phyloP scores from a whole-genome alignment of 1,140 invertebrate species.

The Hermatobates lingyangjiaoensis region DNA sequence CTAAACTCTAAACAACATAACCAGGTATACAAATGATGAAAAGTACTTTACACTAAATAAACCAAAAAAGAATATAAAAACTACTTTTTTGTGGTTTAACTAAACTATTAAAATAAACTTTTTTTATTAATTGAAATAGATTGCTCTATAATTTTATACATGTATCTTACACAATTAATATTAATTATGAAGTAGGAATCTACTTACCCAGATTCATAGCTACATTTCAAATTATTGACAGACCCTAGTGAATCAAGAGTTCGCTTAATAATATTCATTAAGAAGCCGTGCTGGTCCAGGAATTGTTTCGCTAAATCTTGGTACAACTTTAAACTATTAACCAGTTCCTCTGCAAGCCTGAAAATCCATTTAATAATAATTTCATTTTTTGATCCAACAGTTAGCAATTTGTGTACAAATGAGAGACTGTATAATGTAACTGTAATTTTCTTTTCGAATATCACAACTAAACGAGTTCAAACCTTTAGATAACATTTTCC shows the following conservation, averaged over 20 bases:
- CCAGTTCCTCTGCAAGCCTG: constrained; percentile 30
- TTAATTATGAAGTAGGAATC: not conserved
- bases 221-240: constrained; percentile 12
- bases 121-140: not conserved
- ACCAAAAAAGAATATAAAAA: too few relatives aligned
- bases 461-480: not conserved
- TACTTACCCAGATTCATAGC: not conserved
- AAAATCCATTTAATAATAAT: constrained; percentile 3
- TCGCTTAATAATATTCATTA: constrained; percentile 15
- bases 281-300: constrained; percentile 46
- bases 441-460: not conserved
- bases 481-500: not conserved
- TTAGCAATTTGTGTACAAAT: not conserved
- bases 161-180: not conserved
- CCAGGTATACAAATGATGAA: too few relatives aligned
- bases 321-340: constrained; percentile 40
- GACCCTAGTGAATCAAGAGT: constrained; percentile 14
- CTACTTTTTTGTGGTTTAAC: too few relatives aligned
- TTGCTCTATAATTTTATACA: not conserved
- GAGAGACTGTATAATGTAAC: not conserved
- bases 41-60: too few relatives aligned
- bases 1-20: too few relatives aligned
- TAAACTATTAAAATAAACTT: not conserved
- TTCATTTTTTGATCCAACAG: not conserved
- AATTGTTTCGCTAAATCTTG: constrained; percentile 45